Evolutionary conservation across 2,797 vertebrate species (phyloP).

Genomic region (Tadarida brasiliensis): DNA sequence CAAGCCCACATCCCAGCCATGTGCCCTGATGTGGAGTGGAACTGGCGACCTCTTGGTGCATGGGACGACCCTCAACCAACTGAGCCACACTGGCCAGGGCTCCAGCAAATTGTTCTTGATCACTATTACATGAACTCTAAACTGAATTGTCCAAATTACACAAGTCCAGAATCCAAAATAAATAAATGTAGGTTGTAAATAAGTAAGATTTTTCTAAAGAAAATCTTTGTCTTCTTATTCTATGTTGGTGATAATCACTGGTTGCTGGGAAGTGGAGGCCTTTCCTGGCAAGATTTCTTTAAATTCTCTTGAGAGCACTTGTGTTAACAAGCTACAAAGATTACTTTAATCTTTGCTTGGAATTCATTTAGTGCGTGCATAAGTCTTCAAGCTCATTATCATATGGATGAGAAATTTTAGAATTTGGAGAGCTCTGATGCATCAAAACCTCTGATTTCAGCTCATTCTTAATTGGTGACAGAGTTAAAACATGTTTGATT

Average conservation of each 20-base stretch:
- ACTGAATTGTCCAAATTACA: not conserved
- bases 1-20: too few species aligned
- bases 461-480: not conserved
- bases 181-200: not conserved
- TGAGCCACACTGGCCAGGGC: too few species aligned
- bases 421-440: not conserved
- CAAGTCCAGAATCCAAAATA: not conserved
- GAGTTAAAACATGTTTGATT: not conserved
- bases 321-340: not conserved
- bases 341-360: conserved; percentile 10
- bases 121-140: not conserved
- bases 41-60: too few species aligned
- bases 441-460: not conserved
- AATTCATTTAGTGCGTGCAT: not conserved
- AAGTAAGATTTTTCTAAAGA: not conserved
- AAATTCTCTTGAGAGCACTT: not conserved
- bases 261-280: not conserved
- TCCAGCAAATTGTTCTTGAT: not conserved
- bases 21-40: too few species aligned
- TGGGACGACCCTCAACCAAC: too few species aligned
- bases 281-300: not conserved
- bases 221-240: not conserved
- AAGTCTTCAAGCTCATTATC: not conserved
- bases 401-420: not conserved
- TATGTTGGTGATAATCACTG: not conserved